Evolutionary conservation across 1,140 invertebrate genomes (phyloP).

Genomic region (Pentalonia nigronervosa): DNA sequence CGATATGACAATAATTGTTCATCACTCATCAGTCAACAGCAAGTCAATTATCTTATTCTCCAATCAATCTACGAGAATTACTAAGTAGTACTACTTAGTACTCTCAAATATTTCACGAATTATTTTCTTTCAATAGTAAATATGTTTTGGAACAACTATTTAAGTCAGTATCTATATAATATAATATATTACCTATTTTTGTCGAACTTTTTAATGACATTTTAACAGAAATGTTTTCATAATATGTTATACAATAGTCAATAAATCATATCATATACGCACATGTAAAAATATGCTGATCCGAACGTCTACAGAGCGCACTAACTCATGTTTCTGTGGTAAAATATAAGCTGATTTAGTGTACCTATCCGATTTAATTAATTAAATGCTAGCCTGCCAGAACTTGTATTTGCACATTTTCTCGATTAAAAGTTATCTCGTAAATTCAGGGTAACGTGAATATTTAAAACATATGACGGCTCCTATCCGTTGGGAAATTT

Average conservation of each 20-base stretch:
- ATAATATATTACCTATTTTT: background rate
- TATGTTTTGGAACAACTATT: background rate
- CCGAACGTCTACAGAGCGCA: background rate
- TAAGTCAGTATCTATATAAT: background rate
- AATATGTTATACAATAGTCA: background rate
- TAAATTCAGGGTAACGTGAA: background rate
- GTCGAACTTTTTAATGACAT: background rate
- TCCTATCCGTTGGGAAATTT: constrained; percentile 39
- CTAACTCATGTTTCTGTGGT: background rate
- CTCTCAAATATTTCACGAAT: background rate
- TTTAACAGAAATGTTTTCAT: too few species aligned
- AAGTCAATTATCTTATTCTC: background rate
- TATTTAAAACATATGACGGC: background rate
- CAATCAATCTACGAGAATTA: background rate
- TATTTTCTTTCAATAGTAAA: background rate
- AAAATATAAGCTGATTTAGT: background rate
- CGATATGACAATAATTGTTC: background rate
- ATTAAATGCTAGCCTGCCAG: background rate
- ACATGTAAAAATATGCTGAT: background rate
- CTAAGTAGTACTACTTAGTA: background rate
- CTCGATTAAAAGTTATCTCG: constrained; percentile 12
- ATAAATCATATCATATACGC: background rate
- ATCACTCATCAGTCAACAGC: background rate
- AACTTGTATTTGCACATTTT: background rate
- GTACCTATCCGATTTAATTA: background rate